phyloP scores from a whole-genome alignment of 2,888 invertebrate species.

The Chrysomela aeneicollis region DNA sequence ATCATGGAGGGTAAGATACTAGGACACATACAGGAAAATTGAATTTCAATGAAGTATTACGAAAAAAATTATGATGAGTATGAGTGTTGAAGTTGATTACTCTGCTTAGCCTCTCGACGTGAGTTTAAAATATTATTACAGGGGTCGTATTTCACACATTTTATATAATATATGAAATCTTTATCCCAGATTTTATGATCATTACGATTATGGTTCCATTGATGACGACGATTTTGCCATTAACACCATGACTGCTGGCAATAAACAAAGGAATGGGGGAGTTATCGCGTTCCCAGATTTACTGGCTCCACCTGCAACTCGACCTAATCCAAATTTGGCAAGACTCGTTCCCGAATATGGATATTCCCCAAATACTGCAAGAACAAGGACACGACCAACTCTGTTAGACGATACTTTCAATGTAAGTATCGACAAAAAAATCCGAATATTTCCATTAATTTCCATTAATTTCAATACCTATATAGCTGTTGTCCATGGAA shows the following conservation, averaged over 20 bases:
- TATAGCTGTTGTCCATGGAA: too few relatives aligned
- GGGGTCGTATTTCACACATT: too few relatives aligned
- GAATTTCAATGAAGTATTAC: too few relatives aligned
- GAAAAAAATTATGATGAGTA: too few relatives aligned
- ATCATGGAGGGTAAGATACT: constrained; percentile 48
- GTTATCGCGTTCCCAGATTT: constrained; percentile 59
- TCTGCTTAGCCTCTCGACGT: too few relatives aligned
- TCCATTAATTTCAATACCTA: too few relatives aligned
- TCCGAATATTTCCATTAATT: too few relatives aligned
- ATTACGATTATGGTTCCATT: constrained; percentile 22
- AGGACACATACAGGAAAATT: too few relatives aligned
- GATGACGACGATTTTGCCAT: constrained; percentile 13
- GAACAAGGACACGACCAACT: background rate
- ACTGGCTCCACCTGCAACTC: constrained; percentile 55
- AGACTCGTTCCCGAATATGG: background rate
- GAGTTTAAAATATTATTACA: too few relatives aligned
- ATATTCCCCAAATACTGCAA: background rate
- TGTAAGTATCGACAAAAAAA: background rate
- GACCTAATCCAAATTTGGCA: constrained; percentile 33
- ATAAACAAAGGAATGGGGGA: constrained; percentile 36
- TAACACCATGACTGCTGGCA: background rate
- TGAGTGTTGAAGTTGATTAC: too few relatives aligned
- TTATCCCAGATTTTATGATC: constrained; percentile 18
- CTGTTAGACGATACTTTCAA: background rate
- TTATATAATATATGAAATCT: background rate